Conservation (phyloP, 2,888 invertebrate genomes). For the Glyphotaelius pellucidus region DNA sequence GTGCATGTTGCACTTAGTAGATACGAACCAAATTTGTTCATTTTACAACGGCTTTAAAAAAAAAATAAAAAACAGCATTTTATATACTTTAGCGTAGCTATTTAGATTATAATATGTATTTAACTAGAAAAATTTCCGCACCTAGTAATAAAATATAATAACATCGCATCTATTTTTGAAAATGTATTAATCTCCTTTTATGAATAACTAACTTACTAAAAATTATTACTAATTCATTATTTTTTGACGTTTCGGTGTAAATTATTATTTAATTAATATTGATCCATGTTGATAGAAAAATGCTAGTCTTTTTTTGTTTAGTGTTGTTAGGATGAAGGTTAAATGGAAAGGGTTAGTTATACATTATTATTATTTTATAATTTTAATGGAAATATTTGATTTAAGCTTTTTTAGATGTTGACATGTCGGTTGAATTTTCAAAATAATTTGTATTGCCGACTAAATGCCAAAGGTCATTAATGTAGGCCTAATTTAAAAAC, state of each 20-base stretch:
- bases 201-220: background rate
- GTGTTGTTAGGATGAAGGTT: background rate
- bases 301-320: constrained; percentile 18
- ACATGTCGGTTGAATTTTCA: background rate
- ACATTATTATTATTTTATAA: background rate
- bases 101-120: background rate
- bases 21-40: background rate
- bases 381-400: background rate
- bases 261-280: background rate
- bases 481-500: background rate
- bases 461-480: background rate
- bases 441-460: background rate
- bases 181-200: background rate
- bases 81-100: background rate
- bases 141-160: background rate
- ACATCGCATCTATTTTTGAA: background rate
- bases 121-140: background rate
- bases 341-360: background rate
- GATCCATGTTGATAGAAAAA: constrained; percentile 22
- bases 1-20: background rate
- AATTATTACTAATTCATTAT: background rate
- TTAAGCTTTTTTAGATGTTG: background rate
- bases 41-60: background rate
- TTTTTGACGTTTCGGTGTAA: background rate
- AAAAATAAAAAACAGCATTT: background rate